phyloP scores from a whole-genome alignment of 2,797 vertebrate species.

The Iguana delicatissima region DNA sequence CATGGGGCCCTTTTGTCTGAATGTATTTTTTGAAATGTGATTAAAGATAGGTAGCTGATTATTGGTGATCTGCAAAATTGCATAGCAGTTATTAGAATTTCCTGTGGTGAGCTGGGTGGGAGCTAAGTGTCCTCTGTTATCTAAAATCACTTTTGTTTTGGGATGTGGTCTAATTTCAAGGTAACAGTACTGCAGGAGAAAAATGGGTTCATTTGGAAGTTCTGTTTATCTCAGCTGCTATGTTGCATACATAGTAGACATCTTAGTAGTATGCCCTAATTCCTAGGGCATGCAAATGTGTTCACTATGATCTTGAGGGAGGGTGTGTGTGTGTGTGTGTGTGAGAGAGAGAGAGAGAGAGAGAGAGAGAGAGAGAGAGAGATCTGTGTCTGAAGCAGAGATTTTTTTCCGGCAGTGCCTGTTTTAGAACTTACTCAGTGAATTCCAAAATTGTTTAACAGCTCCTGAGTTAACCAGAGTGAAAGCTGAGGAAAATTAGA shows the following conservation, averaged over 20 bases:
- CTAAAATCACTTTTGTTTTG: neutral
- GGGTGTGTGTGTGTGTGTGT: too few species aligned
- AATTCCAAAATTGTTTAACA: neutral
- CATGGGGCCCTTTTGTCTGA: neutral
- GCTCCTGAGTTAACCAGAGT: neutral
- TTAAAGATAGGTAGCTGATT: neutral
- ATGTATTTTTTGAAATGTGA: neutral
- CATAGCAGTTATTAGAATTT: neutral
- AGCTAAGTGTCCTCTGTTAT: neutral
- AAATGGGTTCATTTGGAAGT: neutral
- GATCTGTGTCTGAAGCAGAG: neutral
- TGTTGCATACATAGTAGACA: neutral
- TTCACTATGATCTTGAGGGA: neutral
- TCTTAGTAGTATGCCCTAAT: neutral
- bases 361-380: neutral
- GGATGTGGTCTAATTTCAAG: neutral
- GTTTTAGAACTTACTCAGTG: neutral
- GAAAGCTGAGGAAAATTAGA: neutral
- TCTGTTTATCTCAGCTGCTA: neutral
- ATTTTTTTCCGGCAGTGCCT: neutral
- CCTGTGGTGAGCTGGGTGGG: neutral
- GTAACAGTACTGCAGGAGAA: neutral
- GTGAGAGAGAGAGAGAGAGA: too few species aligned
- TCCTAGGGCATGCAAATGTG: neutral
- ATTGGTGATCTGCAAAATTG: neutral